Evolutionary conservation across 1,140 invertebrate species (phyloP).

Genomic region (Euura saliciscinereae): DNA sequence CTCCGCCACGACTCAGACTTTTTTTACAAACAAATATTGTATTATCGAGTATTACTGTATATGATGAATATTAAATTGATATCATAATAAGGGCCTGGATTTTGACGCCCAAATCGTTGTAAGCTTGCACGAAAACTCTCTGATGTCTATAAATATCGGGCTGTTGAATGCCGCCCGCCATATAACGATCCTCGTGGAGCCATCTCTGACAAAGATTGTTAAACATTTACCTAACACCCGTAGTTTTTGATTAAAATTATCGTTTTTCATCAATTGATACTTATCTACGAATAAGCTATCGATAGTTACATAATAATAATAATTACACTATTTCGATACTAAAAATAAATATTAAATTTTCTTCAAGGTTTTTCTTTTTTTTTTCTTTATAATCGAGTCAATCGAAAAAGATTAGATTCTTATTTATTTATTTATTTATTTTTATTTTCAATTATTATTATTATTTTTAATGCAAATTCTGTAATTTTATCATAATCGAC

Average conservation of each 20-base stretch:
- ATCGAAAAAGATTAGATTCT: background rate
- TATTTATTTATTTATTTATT: background rate
- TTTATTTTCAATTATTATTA: too few species aligned
- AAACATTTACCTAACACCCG: background rate
- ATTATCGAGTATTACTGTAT: background rate
- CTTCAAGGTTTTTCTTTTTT: background rate
- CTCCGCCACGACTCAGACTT: background rate
- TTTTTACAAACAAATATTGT: too few species aligned
- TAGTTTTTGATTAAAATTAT: background rate
- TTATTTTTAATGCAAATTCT: background rate
- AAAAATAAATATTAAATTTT: slow-evolving; percentile 4
- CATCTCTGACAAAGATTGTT: slow-evolving; percentile 18
- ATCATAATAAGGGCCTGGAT: slow-evolving; percentile 19
- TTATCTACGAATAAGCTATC: background rate
- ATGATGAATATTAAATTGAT: background rate
- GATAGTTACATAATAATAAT: background rate
- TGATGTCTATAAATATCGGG: slow-evolving; percentile 51
- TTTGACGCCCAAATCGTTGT: slow-evolving; percentile 47
- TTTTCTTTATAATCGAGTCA: background rate
- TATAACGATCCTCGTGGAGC: slow-evolving; percentile 29
- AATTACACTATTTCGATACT: background rate
- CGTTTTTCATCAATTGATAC: background rate
- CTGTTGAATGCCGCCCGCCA: slow-evolving; percentile 47
- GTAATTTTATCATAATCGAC: slow-evolving; percentile 27
- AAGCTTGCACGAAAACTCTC: slow-evolving; percentile 42